Base-by-base conservation (phyloP, 2,797 vertebrate species). In the Sandelia bainsii region DNA sequence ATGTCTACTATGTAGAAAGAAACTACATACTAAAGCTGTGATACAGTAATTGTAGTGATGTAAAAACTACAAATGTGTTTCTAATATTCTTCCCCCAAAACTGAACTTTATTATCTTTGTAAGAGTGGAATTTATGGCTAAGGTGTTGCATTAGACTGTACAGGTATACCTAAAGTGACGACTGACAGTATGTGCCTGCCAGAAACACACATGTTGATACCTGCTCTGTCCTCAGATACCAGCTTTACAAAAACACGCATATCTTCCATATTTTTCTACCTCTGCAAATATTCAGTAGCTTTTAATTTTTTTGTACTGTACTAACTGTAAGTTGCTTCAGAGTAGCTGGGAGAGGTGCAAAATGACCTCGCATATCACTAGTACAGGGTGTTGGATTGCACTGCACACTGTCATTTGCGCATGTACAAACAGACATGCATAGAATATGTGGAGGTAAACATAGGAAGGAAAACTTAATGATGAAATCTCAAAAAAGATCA, bases 391-490 rank as follows among this genome's bases (percentile, higher is more conserved):
- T 91, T 59, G 52, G 58, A 75, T 91, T 91, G 72, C 87, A 45
- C 50, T 58, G 68, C 80, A 77, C 70, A 51, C 80, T 71, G 85
- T 78, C 86, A 89, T 83, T 81, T 65, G 85, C 90, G 89, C 75
- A 3, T 82, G 89, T 60, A 85, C 87, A 90, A 90, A 90, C 86
- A 85, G 71, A 90, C 90, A 87, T 52, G 80, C 75, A 83, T 77
- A 72, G 69, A 74, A 82, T 85, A 92, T 89, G 80, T 79, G 45
- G 54, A 67, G 58, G 69, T 67, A 70, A 80, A 81, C 62, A 63
- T 63, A 60, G 65, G 29, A 53, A 50, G 66, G 68, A 71, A 81
- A 81, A 69, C 44, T 61, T 53, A 44, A 69, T 4, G 57, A 46
- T 9, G 44, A 56, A 20, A 67, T 65, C 70, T 80, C 22, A 58